A percentile compares a stretch with the other conserved stretches of the same genome.
Evolutionary conservation across 2,888 invertebrate genomes (phyloP).

Genomic region (Drosophila sordidula): DNA sequence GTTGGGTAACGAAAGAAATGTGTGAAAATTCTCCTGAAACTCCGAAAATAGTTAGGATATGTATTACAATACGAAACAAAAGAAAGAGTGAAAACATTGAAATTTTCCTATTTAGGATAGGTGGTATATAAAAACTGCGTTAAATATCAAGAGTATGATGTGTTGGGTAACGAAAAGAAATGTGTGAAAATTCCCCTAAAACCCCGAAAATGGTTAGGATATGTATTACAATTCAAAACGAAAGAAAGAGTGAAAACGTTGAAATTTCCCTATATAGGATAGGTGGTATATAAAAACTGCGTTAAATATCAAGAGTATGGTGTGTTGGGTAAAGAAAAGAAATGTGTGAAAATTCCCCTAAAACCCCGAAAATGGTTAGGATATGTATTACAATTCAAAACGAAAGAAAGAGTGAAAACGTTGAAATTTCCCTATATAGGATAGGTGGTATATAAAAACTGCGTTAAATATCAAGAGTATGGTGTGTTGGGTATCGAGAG

Average conservation of each 20-base stretch:
- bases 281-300: background rate
- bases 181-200: no score
- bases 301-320: background rate
- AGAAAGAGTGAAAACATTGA: background rate
- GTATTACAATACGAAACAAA: background rate
- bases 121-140: background rate
- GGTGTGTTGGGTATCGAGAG: background rate
- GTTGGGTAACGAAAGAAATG: background rate
- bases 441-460: background rate
- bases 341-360: no score
- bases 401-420: background rate
- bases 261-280: background rate
- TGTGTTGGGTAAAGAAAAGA: background rate
- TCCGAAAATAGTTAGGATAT: background rate
- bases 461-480: background rate
- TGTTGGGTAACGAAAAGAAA: background rate
- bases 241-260: background rate
- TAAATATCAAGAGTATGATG: background rate
- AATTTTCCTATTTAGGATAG: background rate
- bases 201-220: no score
- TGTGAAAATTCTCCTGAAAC: no score
- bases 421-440: background rate
- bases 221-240: no score
- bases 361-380: no score
- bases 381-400: no score